These are phyloP conservation scores for Cotesia glomerata DNA, from an alignment of 1,140 invertebrate genomes.

Conservation along the genomic window DNA sequence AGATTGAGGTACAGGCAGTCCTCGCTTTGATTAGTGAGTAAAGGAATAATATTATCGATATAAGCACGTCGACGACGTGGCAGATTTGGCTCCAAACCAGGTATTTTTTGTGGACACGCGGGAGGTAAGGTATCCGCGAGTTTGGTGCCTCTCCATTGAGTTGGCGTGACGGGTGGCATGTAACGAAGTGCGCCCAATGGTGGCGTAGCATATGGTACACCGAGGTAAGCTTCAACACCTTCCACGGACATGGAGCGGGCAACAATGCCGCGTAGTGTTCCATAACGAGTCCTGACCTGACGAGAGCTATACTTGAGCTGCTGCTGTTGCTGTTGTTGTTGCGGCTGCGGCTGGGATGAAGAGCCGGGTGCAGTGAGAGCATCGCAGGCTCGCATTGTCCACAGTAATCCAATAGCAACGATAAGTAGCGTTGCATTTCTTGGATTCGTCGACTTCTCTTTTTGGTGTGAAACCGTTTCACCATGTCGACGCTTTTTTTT, in stretches of 20 bases:
- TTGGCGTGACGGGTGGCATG: constrained; percentile 92
- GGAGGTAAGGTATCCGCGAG: constrained; percentile 82
- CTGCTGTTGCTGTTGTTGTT: constrained; percentile 21
- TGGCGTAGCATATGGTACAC: constrained; percentile 90
- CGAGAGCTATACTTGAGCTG: constrained; percentile 75
- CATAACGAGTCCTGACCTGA: constrained; percentile 86
- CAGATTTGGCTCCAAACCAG: constrained; percentile 75
- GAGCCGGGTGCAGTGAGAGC: not conserved
- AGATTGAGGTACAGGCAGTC: constrained; percentile 97
- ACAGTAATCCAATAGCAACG: not conserved
- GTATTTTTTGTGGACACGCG: constrained; percentile 88
- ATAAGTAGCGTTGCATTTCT: not conserved
- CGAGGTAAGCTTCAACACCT: constrained; percentile 89
- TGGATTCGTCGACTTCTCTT: not conserved
- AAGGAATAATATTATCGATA: constrained; percentile 79
- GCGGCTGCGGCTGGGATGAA: constrained; percentile 10
- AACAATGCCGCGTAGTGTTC: constrained; percentile 81
- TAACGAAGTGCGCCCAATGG: constrained; percentile 80
- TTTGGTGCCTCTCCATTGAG: constrained; percentile 83
- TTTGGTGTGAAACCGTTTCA: not conserved
- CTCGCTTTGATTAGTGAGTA: constrained; percentile 90
- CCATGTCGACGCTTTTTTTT: constrained; percentile 43
- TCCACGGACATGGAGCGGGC: constrained; percentile 74
- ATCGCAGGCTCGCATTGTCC: not conserved
- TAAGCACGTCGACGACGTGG: constrained; percentile 82